Percentiles rank a stretch among this genome's conserved stretches.
Evolutionary conservation across 2,113 vertebrate species (phyloP).

Genomic region (Elgaria multicarinata): DNA sequence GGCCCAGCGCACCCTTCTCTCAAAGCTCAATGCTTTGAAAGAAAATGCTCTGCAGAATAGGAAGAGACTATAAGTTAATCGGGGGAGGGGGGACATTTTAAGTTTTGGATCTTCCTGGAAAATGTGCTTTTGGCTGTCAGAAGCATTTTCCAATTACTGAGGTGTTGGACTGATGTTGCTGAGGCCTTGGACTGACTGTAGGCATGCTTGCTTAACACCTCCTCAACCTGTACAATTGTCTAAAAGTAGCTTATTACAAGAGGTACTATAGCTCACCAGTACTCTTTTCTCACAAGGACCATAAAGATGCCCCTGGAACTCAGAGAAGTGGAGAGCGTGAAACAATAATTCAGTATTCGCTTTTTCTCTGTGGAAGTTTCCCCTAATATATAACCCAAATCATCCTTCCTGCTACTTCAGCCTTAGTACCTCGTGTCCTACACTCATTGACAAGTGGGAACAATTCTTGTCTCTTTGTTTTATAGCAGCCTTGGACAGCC

Average conservation of each 20-base stretch:
- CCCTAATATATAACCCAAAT: constrained; percentile 22
- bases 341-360: neutral
- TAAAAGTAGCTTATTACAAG: neutral
- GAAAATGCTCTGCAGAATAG: neutral
- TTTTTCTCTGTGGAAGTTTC: neutral
- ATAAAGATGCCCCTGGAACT: constrained; percentile 23
- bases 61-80: neutral
- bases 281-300: neutral
- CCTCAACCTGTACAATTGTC: neutral
- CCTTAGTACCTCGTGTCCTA: neutral
- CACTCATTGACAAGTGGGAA: constrained; percentile 5
- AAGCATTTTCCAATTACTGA: neutral
- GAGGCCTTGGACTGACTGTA: neutral
- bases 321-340: neutral
- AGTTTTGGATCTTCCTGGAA: neutral
- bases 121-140: neutral
- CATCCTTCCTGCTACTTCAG: neutral
- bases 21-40: neutral
- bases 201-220: neutral
- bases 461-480: constrained; percentile 17
- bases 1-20: neutral
- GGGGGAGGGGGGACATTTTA: no score
- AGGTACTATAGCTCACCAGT: neutral
- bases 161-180: neutral
- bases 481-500: constrained; percentile 5